Evolutionary conservation across 2,113 vertebrate genomes (phyloP).

Genomic region (Aphyosemion australe): DNA sequence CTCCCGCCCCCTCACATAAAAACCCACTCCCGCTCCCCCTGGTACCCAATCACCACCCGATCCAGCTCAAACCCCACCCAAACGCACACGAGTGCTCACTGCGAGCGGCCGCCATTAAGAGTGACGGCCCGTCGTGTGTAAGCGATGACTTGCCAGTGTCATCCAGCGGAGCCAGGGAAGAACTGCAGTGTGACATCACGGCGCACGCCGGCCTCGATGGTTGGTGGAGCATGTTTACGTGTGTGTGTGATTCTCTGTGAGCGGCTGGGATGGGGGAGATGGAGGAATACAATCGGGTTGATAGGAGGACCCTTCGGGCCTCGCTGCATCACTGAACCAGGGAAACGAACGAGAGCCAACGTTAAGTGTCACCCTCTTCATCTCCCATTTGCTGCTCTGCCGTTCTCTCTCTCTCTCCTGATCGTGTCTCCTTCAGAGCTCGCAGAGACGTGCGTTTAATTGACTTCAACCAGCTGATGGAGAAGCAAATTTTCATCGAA

Average conservation of each 20-base stretch:
- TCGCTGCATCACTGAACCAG: slow-evolving; percentile 69
- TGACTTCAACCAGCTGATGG: slow-evolving; percentile 13
- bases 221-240: slow-evolving; percentile 69
- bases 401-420: slow-evolving; percentile 7
- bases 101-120: slow-evolving; percentile 58
- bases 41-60: slow-evolving; percentile 49
- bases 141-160: slow-evolving; percentile 68
- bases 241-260: slow-evolving; percentile 50
- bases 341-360: slow-evolving; percentile 65
- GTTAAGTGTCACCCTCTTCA: slow-evolving; percentile 52
- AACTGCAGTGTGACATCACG: slow-evolving; percentile 75
- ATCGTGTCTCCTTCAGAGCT: not conserved
- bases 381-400: slow-evolving; percentile 33
- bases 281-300: slow-evolving; percentile 53
- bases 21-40: slow-evolving; percentile 57
- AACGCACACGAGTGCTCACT: slow-evolving; percentile 49
- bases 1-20: slow-evolving; percentile 59
- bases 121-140: slow-evolving; percentile 62
- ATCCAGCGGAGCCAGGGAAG: slow-evolving; percentile 71
- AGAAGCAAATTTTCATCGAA: slow-evolving; percentile 11
- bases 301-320: slow-evolving; percentile 64
- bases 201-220: slow-evolving; percentile 51
- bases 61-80: slow-evolving; percentile 59
- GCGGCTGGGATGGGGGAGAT: slow-evolving; percentile 55
- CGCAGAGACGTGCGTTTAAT: slow-evolving; percentile 7